Evolutionary conservation across 2,888 invertebrate species (phyloP).

Genomic region (Noctua fimbriata): DNA sequence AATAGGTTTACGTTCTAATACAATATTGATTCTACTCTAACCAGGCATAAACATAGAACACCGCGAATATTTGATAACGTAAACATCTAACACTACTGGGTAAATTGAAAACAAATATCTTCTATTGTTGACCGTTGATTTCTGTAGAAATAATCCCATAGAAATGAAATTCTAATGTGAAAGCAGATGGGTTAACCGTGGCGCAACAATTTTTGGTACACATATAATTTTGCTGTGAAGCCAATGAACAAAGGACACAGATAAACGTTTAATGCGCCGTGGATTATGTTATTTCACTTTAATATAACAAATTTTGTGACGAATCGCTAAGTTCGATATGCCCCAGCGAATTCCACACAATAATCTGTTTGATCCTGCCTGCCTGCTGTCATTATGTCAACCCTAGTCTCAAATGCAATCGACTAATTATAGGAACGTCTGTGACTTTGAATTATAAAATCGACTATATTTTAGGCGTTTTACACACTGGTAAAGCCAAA

Average conservation of each 20-base stretch:
- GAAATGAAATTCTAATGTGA: slow-evolving; percentile 69
- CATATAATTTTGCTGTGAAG: slow-evolving; percentile 60
- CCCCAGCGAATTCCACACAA: slow-evolving; percentile 66
- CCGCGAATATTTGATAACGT: slow-evolving; percentile 72
- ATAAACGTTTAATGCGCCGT: slow-evolving; percentile 59
- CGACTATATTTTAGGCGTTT: not conserved
- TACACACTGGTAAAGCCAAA: not conserved
- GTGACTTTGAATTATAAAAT: slow-evolving; percentile 7
- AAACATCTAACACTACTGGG: slow-evolving; percentile 77
- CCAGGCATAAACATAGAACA: slow-evolving; percentile 75
- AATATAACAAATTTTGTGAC: slow-evolving; percentile 68
- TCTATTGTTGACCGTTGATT: slow-evolving; percentile 62
- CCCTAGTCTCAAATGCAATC: not conserved
- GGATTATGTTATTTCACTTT: slow-evolving; percentile 63
- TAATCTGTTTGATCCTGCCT: slow-evolving; percentile 57
- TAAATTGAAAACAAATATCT: slow-evolving; percentile 74
- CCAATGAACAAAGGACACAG: slow-evolving; percentile 61
- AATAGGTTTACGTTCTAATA: slow-evolving; percentile 76
- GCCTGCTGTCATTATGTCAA: slow-evolving; percentile 60
- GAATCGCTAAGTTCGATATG: slow-evolving; percentile 68
- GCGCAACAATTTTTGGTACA: slow-evolving; percentile 57
- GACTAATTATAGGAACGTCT: not conserved
- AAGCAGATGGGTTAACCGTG: slow-evolving; percentile 61
- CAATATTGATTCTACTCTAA: slow-evolving; percentile 81
- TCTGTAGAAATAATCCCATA: slow-evolving; percentile 66